Evolutionary conservation across 2,113 vertebrate genomes (phyloP).

Genomic region (Nannobrachium achirus): DNA sequence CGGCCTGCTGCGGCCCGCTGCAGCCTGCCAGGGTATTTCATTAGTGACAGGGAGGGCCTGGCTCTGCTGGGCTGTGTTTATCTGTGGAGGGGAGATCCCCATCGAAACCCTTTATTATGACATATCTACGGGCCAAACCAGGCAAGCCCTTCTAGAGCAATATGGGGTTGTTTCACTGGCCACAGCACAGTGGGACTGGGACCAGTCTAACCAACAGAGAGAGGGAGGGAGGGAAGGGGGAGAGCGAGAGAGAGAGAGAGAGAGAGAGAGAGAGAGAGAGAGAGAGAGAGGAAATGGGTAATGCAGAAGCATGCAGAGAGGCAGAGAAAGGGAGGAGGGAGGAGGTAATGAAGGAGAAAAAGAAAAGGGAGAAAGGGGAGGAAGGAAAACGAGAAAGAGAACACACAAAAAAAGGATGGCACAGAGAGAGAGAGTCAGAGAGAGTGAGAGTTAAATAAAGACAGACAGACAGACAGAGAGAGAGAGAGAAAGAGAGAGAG

Average conservation of each 20-base stretch:
- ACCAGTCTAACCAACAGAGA: constrained; percentile 59
- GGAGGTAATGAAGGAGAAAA: constrained; percentile 9
- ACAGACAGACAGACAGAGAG: too few species aligned
- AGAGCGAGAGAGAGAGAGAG: too few species aligned
- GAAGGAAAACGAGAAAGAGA: constrained; percentile 63
- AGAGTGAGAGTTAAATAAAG: constrained; percentile 8
- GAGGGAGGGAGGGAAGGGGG: constrained; percentile 24
- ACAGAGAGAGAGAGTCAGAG: neutral
- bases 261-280: too few species aligned
- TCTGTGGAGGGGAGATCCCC: constrained; percentile 71
- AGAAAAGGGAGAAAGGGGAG: neutral
- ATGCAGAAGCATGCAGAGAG: too few species aligned
- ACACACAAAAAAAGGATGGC: neutral
- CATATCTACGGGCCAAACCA: constrained; percentile 68
- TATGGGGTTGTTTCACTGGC: constrained; percentile 62
- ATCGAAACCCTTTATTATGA: constrained; percentile 75
- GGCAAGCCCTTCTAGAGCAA: constrained; percentile 67
- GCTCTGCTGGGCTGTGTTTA: constrained; percentile 63
- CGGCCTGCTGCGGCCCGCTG: neutral
- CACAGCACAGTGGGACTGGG: constrained; percentile 61
- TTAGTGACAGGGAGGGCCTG: constrained; percentile 66
- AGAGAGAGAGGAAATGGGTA: neutral
- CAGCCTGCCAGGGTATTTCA: constrained; percentile 53
- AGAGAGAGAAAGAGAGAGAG: constrained; percentile 8
- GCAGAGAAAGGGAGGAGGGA: neutral